These are phyloP conservation scores for Drosophila kanekoi DNA, from an alignment of 2,888 invertebrate genomes.

Conservation along the genomic window DNA sequence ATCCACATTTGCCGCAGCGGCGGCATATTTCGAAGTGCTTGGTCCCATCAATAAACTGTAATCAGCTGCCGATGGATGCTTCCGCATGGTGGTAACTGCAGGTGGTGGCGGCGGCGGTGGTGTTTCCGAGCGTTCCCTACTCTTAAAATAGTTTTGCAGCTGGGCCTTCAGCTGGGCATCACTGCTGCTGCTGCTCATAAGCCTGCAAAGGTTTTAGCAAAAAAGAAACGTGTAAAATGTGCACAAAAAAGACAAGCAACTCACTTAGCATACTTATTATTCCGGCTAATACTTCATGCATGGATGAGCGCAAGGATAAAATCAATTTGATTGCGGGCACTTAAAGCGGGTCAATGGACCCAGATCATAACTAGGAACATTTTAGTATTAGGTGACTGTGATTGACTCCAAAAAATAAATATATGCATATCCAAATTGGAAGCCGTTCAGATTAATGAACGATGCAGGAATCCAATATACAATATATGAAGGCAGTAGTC, in stretches of 20 bases:
- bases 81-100: constrained; percentile 20
- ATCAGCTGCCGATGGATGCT: constrained; percentile 5
- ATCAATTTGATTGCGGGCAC: constrained; percentile 4
- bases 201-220: constrained; percentile 48
- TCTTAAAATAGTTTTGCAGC: constrained; percentile 70
- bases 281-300: constrained; percentile 48
- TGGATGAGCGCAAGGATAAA: constrained; percentile 22
- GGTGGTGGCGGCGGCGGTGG: constrained; percentile 76
- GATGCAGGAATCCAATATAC: too few relatives aligned
- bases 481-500: too few relatives aligned
- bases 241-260: constrained; percentile 12
- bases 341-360: constrained; percentile 8
- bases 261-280: constrained; percentile 51
- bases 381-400: too few relatives aligned
- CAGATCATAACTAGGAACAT: constrained; percentile 16
- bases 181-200: constrained; percentile 84
- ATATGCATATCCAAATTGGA: too few relatives aligned
- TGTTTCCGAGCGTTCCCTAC: constrained; percentile 45
- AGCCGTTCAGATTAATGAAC: too few relatives aligned
- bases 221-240: constrained; percentile 15
- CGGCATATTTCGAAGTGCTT: constrained; percentile 67
- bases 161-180: constrained; percentile 73
- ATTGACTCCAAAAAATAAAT: too few relatives aligned
- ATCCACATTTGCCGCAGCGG: constrained; percentile 20
- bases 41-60: constrained; percentile 54